Evolutionary conservation across 2,113 vertebrate species (phyloP), one percentile per base, ranked within the genome.

Genomic region (Perca fluviatilis): DNA sequence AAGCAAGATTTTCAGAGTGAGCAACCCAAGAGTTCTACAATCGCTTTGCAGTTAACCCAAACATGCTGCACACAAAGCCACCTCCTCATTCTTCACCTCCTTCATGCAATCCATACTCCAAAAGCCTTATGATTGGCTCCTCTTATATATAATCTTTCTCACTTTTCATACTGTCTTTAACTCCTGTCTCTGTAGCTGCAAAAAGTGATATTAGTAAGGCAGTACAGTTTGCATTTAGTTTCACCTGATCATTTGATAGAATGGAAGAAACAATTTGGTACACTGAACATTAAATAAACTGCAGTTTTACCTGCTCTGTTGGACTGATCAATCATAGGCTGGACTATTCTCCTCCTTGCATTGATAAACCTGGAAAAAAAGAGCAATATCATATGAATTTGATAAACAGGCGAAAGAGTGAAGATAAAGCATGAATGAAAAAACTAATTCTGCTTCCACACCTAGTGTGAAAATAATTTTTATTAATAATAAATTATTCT

Each of bases 281-380:
- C 19, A 33, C 5, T 51, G 6, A 71, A 53, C 19, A 62, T 5
- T 68, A 21, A 56, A 51, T 23, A 0, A 25, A 15, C 2, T 33
- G 30, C 2, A 36, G 2, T 23, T 43, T 96, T 96, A 97, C 98
- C 98, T 98, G 98, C 96, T 98, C 98, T 97, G 96, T 99, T 99
- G 88, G 98, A 99, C 96, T 99, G 98, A 95, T 99, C 98, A 85
- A 99, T 99, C 98, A 99, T 99, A 82, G 98, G 98, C 91, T 99
- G 98, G 86, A 99, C 98, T 96, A 99, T 99, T 95, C 98, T 97
- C 95, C 98, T 97, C 91, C 98, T 96, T 91, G 98, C 98, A 86
- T 99, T 99, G 93, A 99, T 99, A 91, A 99, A 99, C 98, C 98
- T 99, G 95, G 40, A 96, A 91, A 96, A 96, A 90, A 67, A 74